Evolutionary conservation across 2,888 invertebrate genomes (phyloP).

Genomic region (Dasypogon diadema): DNA sequence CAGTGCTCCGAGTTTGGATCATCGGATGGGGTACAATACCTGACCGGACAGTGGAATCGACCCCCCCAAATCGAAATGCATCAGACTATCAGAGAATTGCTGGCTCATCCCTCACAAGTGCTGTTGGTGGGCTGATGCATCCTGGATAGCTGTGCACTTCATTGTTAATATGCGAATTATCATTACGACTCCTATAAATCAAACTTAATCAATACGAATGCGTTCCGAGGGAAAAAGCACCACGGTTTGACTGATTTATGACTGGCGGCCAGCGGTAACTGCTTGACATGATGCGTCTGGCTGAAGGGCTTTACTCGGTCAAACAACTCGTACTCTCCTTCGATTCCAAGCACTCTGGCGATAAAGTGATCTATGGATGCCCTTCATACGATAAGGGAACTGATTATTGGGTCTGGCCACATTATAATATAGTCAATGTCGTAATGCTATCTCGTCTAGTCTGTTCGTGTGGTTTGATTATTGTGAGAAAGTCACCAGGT

Average conservation of each 20-base stretch:
- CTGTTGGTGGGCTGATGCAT: conserved; percentile 15
- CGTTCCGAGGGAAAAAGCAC: conserved; percentile 29
- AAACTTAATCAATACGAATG: conserved; percentile 49
- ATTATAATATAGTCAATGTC: too few species aligned
- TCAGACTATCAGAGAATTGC: conserved; percentile 20
- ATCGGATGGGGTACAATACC: background rate
- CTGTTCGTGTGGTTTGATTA: background rate
- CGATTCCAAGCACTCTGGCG: conserved; percentile 12
- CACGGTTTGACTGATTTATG: conserved; percentile 42
- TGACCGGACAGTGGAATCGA: background rate
- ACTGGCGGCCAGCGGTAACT: conserved; percentile 22
- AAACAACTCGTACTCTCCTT: background rate
- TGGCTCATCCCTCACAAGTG: conserved; percentile 20
- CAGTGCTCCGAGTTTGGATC: background rate
- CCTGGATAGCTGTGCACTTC: background rate
- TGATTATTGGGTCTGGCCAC: background rate
- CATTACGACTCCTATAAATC: conserved; percentile 46
- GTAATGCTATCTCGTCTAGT: too few species aligned
- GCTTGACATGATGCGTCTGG: conserved; percentile 46
- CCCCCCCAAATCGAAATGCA: conserved; percentile 20
- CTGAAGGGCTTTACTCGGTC: conserved; percentile 2
- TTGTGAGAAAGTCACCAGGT: conserved; percentile 39
- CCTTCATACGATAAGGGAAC: conserved; percentile 1
- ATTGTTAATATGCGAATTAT: conserved; percentile 51
- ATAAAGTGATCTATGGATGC: conserved; percentile 36